Evolutionary conservation across 2,113 vertebrate genomes (phyloP).

Genomic region (Otus sunia): DNA sequence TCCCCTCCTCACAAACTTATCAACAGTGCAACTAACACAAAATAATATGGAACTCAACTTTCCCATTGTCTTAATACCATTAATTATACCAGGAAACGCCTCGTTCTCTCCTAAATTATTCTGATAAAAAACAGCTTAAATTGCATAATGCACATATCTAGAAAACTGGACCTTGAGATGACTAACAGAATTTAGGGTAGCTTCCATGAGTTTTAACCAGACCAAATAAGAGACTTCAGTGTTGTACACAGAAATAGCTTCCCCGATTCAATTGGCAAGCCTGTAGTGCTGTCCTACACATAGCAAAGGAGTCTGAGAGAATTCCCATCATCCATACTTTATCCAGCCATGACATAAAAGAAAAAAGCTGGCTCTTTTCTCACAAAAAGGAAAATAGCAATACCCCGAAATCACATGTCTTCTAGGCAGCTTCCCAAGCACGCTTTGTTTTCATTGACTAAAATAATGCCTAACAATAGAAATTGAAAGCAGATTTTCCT

Average conservation of each 20-base stretch:
- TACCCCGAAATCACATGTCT: not conserved
- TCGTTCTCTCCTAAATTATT: not conserved
- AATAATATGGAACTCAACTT: not conserved
- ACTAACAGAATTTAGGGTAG: not conserved
- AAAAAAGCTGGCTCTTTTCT: conserved; percentile 44
- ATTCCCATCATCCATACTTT: not conserved
- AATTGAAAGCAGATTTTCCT: conserved; percentile 25
- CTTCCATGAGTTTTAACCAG: not conserved
- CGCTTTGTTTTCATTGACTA: conserved; percentile 25
- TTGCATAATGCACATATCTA: not conserved
- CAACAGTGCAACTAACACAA: not conserved
- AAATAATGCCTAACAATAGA: conserved; percentile 7
- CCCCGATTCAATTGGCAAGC: not conserved
- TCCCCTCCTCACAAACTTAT: not conserved
- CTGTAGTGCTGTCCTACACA: not conserved
- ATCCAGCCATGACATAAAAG: conserved; percentile 26
- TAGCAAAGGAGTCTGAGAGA: not conserved
- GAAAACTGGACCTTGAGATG: not conserved
- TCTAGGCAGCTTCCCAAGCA: conserved; percentile 29
- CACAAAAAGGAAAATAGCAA: conserved; percentile 15
- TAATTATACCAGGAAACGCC: not conserved
- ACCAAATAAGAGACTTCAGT: not conserved
- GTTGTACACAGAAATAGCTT: not conserved
- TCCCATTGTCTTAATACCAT: not conserved
- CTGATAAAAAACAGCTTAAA: not conserved